A percentile compares a stretch with the other conserved stretches of the same genome.
Conservation (phyloP, 2,888 invertebrate species). For the Cepaea hortensis region DNA sequence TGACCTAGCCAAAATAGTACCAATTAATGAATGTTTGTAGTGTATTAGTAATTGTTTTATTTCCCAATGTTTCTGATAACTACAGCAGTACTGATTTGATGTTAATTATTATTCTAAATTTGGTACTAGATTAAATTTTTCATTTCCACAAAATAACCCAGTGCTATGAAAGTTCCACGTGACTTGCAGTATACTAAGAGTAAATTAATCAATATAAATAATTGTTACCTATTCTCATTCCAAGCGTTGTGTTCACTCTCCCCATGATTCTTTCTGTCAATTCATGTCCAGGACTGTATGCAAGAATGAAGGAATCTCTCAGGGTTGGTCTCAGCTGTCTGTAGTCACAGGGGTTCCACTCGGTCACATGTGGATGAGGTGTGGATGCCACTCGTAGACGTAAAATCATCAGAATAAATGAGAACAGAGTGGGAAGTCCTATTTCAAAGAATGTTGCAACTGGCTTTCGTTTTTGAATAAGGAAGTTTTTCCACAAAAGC, state of each 20-base stretch:
- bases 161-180: too few species aligned
- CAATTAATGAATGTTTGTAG: too few species aligned
- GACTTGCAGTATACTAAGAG: too few species aligned
- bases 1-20: too few species aligned
- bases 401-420: constrained; percentile 83
- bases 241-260: constrained; percentile 35
- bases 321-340: constrained; percentile 13
- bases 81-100: too few species aligned
- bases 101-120: too few species aligned
- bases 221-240: constrained; percentile 42
- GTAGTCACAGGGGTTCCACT: constrained; percentile 64
- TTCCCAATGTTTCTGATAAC: too few species aligned
- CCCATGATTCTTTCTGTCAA: constrained; percentile 59
- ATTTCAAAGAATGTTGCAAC: constrained; percentile 84
- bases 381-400: constrained; percentile 83
- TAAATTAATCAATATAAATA: too few species aligned
- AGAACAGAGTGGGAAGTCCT: constrained; percentile 69
- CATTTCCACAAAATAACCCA: too few species aligned
- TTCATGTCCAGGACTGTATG: constrained; percentile 59
- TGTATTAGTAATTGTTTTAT: too few species aligned
- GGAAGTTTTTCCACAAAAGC: constrained; percentile 89
- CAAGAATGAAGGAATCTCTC: constrained; percentile 48
- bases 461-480: constrained; percentile 82
- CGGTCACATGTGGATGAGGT: constrained; percentile 64
- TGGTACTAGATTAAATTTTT: too few species aligned